Percentiles rank a stretch among this genome's conserved stretches.
Evolutionary conservation across 2,888 invertebrate species (phyloP).

Genomic region (Amphipyra tragopoginis): DNA sequence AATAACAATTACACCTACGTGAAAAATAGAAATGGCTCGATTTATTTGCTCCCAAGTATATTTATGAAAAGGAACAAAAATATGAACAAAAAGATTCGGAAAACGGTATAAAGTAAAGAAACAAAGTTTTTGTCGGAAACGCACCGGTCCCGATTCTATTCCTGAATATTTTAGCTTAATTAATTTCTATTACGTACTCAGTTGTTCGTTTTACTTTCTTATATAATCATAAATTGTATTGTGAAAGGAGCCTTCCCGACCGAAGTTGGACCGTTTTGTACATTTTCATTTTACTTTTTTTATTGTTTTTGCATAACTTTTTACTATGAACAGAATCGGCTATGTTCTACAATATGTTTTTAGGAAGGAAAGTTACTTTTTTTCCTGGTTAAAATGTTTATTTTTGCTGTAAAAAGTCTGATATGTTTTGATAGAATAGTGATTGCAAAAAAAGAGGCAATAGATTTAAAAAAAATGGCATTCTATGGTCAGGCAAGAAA

Average conservation of each 20-base stretch:
- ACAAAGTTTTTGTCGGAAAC: conserved; percentile 9
- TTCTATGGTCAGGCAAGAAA: no score
- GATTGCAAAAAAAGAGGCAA: no score
- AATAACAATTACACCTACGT: no score
- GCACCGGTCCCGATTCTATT: conserved; percentile 12
- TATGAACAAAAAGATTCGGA: neutral
- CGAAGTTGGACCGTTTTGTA: conserved; percentile 30
- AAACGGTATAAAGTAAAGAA: neutral
- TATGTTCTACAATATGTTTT: neutral
- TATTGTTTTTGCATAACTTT: conserved; percentile 56
- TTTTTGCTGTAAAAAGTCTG: no score
- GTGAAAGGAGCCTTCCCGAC: conserved; percentile 13
- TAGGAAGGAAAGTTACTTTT: neutral
- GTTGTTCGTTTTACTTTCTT: conserved; percentile 31
- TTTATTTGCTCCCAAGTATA: neutral
- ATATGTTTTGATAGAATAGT: no score
- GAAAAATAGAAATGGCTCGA: no score
- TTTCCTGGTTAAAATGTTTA: no score
- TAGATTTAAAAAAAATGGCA: no score
- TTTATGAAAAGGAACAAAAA: neutral
- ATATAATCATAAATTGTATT: conserved; percentile 44
- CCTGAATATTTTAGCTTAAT: conserved; percentile 47
- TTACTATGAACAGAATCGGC: conserved; percentile 13
- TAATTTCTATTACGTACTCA: conserved; percentile 40
- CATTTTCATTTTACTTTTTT: conserved; percentile 50